Evolutionary conservation across 2,888 invertebrate genomes (phyloP), one percentile per base, ranked within the genome.

Genomic region (Augochlorella aurata): DNA sequence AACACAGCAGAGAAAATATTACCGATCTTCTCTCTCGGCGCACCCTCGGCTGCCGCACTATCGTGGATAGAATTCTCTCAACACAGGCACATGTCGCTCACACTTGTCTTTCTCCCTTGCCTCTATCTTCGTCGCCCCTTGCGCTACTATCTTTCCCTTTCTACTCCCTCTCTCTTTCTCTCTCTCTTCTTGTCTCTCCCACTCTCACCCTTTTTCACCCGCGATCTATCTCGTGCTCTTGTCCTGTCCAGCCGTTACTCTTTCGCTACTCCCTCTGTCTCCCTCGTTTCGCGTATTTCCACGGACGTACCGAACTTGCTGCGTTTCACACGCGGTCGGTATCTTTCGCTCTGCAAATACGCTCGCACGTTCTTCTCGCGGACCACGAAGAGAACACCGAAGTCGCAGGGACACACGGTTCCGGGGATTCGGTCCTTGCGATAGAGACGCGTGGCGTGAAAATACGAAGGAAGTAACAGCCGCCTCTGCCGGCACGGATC

Each of bases 401-500:
- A 65, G 77, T 84, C 76, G 61, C 78, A 58, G 61, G 50, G 29
- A 65, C 77, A 76, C 45, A 38, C 63, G 18, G 49, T 50, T 72
- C 63, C 68, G 44, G 63, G 45, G 61, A 81, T 74, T 74, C 79
- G 72, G 74, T 87, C 72, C 61, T 68, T 85, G 82, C 74, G 83
- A 80, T 83, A 79, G 76, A 84, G 85, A 80, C 85, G 82, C 87
- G 87, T 87, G 82, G 85, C 88, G 90, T 89, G 85, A 90, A 91
- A 92, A 90, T 90, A 88, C 91, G 85, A 88, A 90, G 89, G 89
- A 90, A 91, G 91, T 91, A 91, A 92, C 92, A 92, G 86, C 86
- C 86, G 93, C 91, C 91, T 91, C 90, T 89, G 89, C 91, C 92
- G 91, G 92, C 92, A 92, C 91, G 89, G 90, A 88, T 90, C 91